Percentiles rank a stretch among this genome's conserved stretches.
These are phyloP conservation scores for Mantis religiosa DNA, from an alignment of 2,888 invertebrate genomes.

Conservation along the genomic window DNA sequence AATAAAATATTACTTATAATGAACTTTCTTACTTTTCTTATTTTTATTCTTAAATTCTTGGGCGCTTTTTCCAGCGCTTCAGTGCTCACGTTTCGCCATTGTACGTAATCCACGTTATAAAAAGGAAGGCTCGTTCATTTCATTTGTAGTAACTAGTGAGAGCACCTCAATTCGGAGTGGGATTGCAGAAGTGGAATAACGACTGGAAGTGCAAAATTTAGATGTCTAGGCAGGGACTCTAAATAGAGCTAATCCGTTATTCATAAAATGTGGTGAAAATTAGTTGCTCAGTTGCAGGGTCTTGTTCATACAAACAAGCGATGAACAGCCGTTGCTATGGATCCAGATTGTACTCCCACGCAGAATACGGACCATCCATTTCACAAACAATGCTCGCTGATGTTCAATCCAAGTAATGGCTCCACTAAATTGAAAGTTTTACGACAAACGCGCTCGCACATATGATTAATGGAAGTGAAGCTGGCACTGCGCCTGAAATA, in stretches of 20 bases:
- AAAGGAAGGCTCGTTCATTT: too few relatives aligned
- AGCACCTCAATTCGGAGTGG: too few relatives aligned
- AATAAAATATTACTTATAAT: too few relatives aligned
- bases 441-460: not conserved
- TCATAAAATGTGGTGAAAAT: not conserved
- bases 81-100: too few relatives aligned
- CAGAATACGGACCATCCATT: not conserved
- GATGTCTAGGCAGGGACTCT: too few relatives aligned
- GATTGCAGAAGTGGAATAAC: too few relatives aligned
- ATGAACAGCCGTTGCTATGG: not conserved
- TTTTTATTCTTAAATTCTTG: too few relatives aligned
- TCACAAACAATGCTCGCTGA: not conserved
- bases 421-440: not conserved
- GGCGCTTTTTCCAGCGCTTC: too few relatives aligned
- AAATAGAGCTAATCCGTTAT: not conserved
- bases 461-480: not conserved
- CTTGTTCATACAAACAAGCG: not conserved
- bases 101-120: too few relatives aligned
- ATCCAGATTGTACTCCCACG: not conserved
- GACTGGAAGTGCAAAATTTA: too few relatives aligned
- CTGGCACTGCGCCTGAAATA: not conserved
- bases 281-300: not conserved
- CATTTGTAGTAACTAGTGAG: too few relatives aligned
- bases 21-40: too few relatives aligned
- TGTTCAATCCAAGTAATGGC: not conserved